A percentile compares a stretch with the other conserved stretches of the same genome.
phyloP scores from a whole-genome alignment of 2,113 vertebrate species.

The Sander vitreus region DNA sequence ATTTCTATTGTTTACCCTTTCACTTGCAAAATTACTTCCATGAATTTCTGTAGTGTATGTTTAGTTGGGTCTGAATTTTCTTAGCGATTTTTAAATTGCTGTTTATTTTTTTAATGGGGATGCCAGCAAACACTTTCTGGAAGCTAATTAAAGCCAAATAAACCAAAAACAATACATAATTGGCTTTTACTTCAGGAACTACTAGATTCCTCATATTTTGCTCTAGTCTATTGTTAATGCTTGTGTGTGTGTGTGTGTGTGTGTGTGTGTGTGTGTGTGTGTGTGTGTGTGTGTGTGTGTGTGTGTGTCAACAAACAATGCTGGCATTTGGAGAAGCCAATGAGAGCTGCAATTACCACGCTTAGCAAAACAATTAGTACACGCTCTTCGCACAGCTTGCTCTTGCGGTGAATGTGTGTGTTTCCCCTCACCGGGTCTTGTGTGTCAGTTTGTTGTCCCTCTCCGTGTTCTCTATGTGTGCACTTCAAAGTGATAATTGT shows the following conservation, averaged over 20 bases:
- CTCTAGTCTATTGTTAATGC: neutral
- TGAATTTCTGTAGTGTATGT: neutral
- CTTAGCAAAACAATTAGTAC: slow-evolving; percentile 74
- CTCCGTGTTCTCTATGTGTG: neutral
- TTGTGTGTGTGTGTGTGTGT: neutral
- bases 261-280: neutral
- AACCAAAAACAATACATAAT: slow-evolving; percentile 18
- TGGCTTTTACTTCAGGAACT: slow-evolving; percentile 9
- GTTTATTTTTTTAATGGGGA: slow-evolving; percentile 28
- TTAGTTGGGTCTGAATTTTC: neutral
- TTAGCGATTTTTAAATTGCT: slow-evolving; percentile 15
- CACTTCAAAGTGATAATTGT: slow-evolving; percentile 2
- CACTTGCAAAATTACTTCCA: neutral
- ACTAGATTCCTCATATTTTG: neutral
- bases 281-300: neutral
- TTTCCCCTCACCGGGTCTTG: neutral
- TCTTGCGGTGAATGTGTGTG: slow-evolving; percentile 41
- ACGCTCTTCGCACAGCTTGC: slow-evolving; percentile 62
- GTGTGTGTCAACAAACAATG: slow-evolving; percentile 43
- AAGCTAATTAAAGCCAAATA: slow-evolving; percentile 24
- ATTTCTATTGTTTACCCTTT: neutral
- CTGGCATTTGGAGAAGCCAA: slow-evolving; percentile 78
- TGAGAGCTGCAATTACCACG: slow-evolving; percentile 73
- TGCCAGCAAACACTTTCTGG: neutral
- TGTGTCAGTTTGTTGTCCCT: neutral